Conservation (phyloP, 2,113 vertebrate species). For the Saguinus imperator region DNA sequence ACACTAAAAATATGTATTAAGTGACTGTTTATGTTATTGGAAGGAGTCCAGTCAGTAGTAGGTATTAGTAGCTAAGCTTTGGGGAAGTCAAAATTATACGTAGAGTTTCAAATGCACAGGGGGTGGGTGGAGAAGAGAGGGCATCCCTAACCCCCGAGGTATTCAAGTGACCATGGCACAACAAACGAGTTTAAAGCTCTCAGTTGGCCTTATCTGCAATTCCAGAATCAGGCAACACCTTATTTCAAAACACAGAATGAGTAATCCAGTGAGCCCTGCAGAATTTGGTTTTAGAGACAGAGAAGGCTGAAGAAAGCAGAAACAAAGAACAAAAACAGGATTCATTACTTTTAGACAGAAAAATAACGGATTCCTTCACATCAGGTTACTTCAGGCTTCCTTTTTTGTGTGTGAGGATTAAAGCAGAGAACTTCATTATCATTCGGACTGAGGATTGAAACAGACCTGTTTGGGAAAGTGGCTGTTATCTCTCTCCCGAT, state of each 20-base stretch:
- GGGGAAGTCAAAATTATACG: neutral
- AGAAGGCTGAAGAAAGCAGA: neutral
- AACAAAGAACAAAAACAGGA: neutral
- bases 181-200: neutral
- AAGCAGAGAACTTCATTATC: neutral
- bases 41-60: neutral
- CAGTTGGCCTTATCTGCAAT: neutral
- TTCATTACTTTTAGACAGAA: neutral
- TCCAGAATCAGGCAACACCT: neutral
- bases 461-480: neutral
- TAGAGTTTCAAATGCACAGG: neutral
- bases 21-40: neutral
- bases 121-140: neutral
- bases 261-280: neutral
- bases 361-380: neutral
- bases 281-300: neutral
- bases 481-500: neutral
- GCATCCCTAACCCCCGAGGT: neutral
- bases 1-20: neutral
- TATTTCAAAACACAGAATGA: neutral
- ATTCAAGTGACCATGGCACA: neutral
- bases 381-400: neutral
- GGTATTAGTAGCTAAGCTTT: neutral
- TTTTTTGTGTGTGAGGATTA: neutral
- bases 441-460: neutral